Percentiles rank a stretch among this genome's conserved stretches.
phyloP scores from a whole-genome alignment of 1,140 invertebrate species.

The Drosophila micromelanica region DNA sequence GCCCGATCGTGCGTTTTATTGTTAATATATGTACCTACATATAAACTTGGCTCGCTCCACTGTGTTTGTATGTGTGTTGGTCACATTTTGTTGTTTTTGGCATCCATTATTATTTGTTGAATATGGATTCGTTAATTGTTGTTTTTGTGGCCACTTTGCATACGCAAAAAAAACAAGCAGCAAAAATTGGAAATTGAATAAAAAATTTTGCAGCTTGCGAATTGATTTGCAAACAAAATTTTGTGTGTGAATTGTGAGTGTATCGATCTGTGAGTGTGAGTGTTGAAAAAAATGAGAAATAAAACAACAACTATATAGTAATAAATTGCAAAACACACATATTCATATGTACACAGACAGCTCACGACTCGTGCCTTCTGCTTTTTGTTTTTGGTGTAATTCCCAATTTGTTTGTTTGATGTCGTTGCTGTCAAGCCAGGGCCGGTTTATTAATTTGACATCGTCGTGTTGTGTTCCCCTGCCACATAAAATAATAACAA shows the following conservation, averaged over 20 bases:
- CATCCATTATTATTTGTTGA: conserved; percentile 29
- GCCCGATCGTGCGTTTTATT: conserved; percentile 54
- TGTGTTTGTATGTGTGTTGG: conserved; percentile 21
- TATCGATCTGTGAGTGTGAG: conserved; percentile 12
- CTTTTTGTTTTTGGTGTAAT: conserved; percentile 24
- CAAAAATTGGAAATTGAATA: conserved; percentile 65
- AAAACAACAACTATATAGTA: conserved; percentile 24
- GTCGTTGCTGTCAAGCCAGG: conserved; percentile 50
- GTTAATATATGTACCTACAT: conserved; percentile 48
- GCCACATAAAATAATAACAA: conserved; percentile 41
- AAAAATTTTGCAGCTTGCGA: conserved; percentile 60
- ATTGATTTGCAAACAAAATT: conserved; percentile 74
- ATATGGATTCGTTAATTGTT: conserved; percentile 39
- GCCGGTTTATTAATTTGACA: conserved; percentile 82
- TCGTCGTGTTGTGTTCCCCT: conserved; percentile 53
- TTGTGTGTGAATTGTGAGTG: conserved; percentile 27
- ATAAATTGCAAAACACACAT: conserved; percentile 57
- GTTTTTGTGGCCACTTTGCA: conserved; percentile 38
- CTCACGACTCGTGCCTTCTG: conserved; percentile 29
- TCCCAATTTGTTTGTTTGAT: conserved; percentile 25
- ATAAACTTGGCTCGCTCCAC: conserved; percentile 36
- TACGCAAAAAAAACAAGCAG: conserved; percentile 37
- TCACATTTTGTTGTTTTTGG: conserved; percentile 19
- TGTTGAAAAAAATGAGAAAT: conserved; percentile 46
- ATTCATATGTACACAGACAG: conserved; percentile 8